A percentile compares a stretch with the other conserved stretches of the same genome.
Conservation (phyloP, 2,113 vertebrate species). For the Podilymbus podiceps region DNA sequence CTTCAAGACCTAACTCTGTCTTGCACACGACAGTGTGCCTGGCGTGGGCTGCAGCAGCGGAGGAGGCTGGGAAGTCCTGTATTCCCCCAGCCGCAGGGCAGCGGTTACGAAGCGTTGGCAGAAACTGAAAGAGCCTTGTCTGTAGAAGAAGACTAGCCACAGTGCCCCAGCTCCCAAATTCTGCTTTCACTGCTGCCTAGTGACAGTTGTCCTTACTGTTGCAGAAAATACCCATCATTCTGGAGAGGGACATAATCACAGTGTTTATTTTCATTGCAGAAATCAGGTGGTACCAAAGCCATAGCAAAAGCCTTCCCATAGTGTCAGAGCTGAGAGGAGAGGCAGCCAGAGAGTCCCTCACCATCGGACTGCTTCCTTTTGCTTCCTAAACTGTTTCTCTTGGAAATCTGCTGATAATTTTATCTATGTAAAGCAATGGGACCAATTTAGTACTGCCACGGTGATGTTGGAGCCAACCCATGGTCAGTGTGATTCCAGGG, state of each 20-base stretch:
- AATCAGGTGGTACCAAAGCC: background rate
- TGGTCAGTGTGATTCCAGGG: background rate
- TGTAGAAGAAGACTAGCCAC: background rate
- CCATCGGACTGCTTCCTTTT: background rate
- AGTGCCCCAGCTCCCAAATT: background rate
- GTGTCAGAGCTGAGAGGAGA: background rate
- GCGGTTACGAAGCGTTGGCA: background rate
- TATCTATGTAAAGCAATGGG: background rate
- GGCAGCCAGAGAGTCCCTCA: background rate
- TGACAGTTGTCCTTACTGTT: background rate
- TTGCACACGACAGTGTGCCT: accelerated
- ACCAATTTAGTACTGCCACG: background rate
- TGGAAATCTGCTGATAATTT: background rate
- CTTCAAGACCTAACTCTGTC: background rate
- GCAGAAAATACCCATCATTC: background rate
- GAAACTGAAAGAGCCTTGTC: background rate
- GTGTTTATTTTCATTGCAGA: background rate
- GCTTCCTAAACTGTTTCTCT: background rate
- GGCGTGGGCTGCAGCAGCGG: accelerated
- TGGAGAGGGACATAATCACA: background rate
- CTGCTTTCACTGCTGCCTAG: background rate
- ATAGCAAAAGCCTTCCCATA: background rate
- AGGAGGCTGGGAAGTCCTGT: background rate
- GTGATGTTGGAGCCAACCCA: background rate
- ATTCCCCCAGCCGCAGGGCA: background rate